phyloP scores from a whole-genome alignment of 2,888 invertebrate genomes.

The Stictocephala bisonia region DNA sequence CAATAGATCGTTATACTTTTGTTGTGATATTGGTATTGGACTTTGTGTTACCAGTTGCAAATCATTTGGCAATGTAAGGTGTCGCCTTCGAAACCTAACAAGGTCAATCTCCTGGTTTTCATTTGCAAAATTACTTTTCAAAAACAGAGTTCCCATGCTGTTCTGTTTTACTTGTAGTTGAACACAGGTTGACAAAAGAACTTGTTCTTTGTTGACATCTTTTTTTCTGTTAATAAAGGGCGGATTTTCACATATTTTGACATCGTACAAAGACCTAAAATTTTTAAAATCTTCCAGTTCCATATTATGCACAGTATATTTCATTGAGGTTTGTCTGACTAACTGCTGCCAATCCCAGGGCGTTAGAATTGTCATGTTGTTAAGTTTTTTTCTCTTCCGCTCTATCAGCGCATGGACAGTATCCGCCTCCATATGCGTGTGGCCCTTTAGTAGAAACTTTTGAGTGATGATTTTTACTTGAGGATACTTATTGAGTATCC shows the following conservation, averaged over 20 bases:
- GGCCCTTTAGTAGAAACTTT: not conserved
- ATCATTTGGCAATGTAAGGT: not conserved
- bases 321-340: conserved; percentile 28
- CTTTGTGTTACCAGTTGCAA: not conserved
- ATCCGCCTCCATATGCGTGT: conserved; percentile 36
- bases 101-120: conserved; percentile 2
- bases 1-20: conserved; percentile 3
- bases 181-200: not conserved
- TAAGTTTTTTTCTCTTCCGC: conserved; percentile 19
- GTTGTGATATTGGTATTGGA: conserved; percentile 9
- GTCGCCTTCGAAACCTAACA: not conserved
- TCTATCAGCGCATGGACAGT: conserved; percentile 27
- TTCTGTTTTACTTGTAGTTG: not conserved
- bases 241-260: conserved; percentile 49
- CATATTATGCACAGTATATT: conserved; percentile 37
- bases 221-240: not conserved
- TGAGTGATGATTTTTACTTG: conserved; percentile 7
- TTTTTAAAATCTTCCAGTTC: conserved; percentile 3
- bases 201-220: conserved; percentile 8
- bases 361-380: conserved; percentile 18
- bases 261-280: too few species aligned
- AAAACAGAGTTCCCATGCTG: conserved; percentile 5
- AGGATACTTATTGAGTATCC: conserved; percentile 30
- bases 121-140: not conserved
- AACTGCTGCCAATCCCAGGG: conserved; percentile 45